Percentiles rank a stretch among this genome's conserved stretches.
Evolutionary conservation across 2,888 invertebrate genomes (phyloP).

Genomic region (Hartigia nigra): DNA sequence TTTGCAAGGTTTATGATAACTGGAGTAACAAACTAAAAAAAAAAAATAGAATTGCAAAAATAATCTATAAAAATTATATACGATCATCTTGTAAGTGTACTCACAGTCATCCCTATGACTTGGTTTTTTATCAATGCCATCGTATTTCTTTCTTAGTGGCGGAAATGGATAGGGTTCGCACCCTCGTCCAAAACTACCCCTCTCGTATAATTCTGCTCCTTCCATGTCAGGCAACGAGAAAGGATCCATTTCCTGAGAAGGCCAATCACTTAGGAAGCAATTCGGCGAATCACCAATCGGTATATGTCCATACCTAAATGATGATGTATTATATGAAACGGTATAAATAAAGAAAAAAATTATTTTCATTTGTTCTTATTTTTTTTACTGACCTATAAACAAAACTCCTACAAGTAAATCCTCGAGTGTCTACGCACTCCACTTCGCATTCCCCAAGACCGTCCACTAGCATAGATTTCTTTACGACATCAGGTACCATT

Average conservation of each 20-base stretch:
- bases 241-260: constrained; percentile 74
- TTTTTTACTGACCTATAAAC: constrained; percentile 76
- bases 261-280: constrained; percentile 82
- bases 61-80: not conserved
- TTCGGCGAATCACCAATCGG: constrained; percentile 74
- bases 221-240: constrained; percentile 70
- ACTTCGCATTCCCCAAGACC: constrained; percentile 84
- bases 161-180: constrained; percentile 76
- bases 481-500: constrained; percentile 73
- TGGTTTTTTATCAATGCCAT: not conserved
- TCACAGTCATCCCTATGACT: not conserved
- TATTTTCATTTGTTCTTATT: not conserved
- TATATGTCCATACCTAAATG: not conserved
- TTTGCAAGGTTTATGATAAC: constrained; percentile 81
- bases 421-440: constrained; percentile 78
- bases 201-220: constrained; percentile 81
- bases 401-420: constrained; percentile 84
- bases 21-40: constrained; percentile 79
- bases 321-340: not conserved
- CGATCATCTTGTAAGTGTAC: not conserved
- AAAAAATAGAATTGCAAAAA: constrained; percentile 8
- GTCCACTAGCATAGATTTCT: constrained; percentile 73
- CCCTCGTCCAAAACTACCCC: constrained; percentile 85
- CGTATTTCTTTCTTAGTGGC: constrained; percentile 10
- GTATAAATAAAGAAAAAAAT: not conserved